Evolutionary conservation across 2,113 vertebrate species (phyloP).

Genomic region (Leucosticte australis): DNA sequence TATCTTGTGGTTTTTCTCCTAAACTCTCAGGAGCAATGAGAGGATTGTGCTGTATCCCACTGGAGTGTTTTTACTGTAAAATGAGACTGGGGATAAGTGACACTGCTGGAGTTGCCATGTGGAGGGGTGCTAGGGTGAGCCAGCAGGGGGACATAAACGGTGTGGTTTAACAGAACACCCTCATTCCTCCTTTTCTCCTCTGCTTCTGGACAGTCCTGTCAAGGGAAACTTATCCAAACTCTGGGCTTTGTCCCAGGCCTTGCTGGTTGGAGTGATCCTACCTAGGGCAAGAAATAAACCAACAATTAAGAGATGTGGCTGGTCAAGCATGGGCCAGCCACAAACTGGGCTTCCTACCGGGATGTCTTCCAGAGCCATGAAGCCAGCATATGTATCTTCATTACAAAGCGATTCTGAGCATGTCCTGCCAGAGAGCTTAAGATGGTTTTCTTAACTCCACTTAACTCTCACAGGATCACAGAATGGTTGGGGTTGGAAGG

Average conservation of each 20-base stretch:
- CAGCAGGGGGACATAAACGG: accelerated
- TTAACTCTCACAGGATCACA: not conserved
- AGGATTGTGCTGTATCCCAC: not conserved
- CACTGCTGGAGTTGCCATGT: accelerated
- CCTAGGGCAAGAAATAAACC: not conserved
- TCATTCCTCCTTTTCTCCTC: not conserved
- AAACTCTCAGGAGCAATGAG: not conserved
- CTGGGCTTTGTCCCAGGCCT: not conserved
- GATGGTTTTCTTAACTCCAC: not conserved
- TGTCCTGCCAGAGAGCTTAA: not conserved
- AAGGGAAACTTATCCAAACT: not conserved
- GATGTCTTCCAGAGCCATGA: not conserved
- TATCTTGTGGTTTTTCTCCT: accelerated
- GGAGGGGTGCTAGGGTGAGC: not conserved
- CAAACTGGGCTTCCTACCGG: not conserved
- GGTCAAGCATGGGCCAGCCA: no score
- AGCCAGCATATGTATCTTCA: not conserved
- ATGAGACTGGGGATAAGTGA: not conserved
- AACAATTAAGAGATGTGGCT: not conserved
- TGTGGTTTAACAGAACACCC: not conserved
- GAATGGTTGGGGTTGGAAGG: not conserved
- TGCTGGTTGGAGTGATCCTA: not conserved
- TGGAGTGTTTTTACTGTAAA: not conserved
- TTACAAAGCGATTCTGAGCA: not conserved
- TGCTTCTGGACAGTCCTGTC: not conserved